Base-by-base conservation (phyloP, 2,888 invertebrate species). In the Lepidocyrtinus sp. region DNA sequence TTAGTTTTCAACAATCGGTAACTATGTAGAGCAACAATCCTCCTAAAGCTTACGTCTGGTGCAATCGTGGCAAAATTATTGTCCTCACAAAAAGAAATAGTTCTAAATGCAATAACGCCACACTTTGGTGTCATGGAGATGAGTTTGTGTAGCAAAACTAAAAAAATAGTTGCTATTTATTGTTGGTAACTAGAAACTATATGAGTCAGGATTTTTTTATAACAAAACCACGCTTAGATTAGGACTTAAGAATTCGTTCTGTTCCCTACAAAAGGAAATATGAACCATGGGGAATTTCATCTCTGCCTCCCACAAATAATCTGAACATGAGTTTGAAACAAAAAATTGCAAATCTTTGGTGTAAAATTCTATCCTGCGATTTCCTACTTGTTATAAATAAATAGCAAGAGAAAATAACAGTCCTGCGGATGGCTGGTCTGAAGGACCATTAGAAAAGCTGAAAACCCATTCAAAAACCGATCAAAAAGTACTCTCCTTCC, bases 401-500 rank as follows among this genome's bases (percentile, higher is more conserved):
- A 55, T 55, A n/a, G 55, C 9, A 55, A 55, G 55, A 17, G 55
- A 55, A 55, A 55, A 55, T 55, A 55, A 55, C 55, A 55, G 55
- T 55, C 55, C 55, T 55, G 55, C 55, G 55, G 55, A 55, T 55
- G 55, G 55, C 55, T 55, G 55, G 55, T 55, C 55, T 55, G 55
- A 55, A 55, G 55, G 55, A 24, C 78, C 62, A 55, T 71, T 73
- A 79, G 36, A 69, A 65, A 27, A n/a, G 61, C 55, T 55, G 55
- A 55, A 69, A 63, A 17, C 64, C 70, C 70, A 75, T 80, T 70
- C 46, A 50, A 70, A 70, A 75, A 64, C 55, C 74, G 75, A 80
- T 80, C 74, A 80, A 70, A 70, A 75, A 70, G 22, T 74, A 70
- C 75, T 74, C 62, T 50, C 46, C 62, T 62, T 72, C 26, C 45